phyloP scores from a whole-genome alignment of 2,113 vertebrate genomes.

The Onychorhynchus coronatus region DNA sequence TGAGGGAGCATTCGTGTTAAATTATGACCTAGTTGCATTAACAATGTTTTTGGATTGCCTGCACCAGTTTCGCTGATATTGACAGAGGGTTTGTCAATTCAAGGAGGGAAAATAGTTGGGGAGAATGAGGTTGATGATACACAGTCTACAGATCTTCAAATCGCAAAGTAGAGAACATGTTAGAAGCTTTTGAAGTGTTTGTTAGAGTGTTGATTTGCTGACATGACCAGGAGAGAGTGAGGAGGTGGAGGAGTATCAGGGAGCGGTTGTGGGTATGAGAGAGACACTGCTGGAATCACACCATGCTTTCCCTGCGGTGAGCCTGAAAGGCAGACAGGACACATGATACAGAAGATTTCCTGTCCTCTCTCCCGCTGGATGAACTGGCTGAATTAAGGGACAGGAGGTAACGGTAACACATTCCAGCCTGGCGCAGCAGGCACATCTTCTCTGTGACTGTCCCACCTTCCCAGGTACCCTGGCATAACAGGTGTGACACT shows the following conservation, averaged over 20 bases:
- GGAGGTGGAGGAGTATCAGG: neutral
- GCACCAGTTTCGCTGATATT: neutral
- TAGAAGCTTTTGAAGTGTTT: neutral
- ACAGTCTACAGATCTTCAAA: neutral
- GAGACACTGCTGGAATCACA: neutral
- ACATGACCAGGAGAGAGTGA: neutral
- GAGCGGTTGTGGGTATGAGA: neutral
- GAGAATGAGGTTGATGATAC: neutral
- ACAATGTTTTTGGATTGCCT: neutral
- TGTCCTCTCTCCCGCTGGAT: neutral
- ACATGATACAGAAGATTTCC: neutral
- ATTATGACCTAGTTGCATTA: neutral
- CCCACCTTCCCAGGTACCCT: rapidly evolving
- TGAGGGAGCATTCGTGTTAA: neutral
- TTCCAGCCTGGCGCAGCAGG: neutral
- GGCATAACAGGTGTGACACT: neutral
- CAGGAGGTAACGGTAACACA: neutral
- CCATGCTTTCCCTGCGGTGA: neutral
- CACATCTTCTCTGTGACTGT: neutral
- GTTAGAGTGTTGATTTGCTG: neutral
- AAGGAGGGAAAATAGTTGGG: neutral
- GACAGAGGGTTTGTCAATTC: neutral
- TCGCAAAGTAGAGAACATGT: neutral
- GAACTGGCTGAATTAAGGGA: neutral
- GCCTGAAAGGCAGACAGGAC: neutral